These are phyloP conservation scores for Dendrolimus kikuchii DNA, from an alignment of 1,140 invertebrate species.

Conservation along the genomic window DNA sequence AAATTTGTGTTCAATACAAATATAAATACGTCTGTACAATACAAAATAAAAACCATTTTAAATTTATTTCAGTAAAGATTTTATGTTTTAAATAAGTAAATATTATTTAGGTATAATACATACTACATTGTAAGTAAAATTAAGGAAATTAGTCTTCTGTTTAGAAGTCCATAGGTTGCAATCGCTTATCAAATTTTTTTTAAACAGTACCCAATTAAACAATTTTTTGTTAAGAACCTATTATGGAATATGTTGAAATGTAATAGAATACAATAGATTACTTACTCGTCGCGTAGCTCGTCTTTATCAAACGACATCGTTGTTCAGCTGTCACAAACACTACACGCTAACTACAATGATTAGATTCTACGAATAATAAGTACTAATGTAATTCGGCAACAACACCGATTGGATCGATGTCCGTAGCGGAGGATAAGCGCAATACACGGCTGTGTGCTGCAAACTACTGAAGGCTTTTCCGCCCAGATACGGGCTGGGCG, in stretches of 20 bases:
- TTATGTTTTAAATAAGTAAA: too few relatives aligned
- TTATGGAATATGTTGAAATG: not conserved
- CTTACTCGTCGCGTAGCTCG: conserved; percentile 65
- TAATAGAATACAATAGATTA: conserved; percentile 15
- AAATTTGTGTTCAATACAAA: too few relatives aligned
- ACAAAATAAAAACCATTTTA: too few relatives aligned
- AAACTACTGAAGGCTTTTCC: conserved; percentile 31
- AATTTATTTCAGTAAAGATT: too few relatives aligned
- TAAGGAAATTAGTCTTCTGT: too few relatives aligned
- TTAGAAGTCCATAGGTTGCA: too few relatives aligned
- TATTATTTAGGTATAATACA: too few relatives aligned
- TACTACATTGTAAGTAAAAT: too few relatives aligned
- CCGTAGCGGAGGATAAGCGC: conserved; percentile 28
- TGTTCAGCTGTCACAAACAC: conserved; percentile 31
- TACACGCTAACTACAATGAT: conserved; percentile 9
- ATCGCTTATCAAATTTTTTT: too few relatives aligned
- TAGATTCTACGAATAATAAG: not conserved
- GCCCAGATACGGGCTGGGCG: conserved; percentile 34
- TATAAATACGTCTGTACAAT: too few relatives aligned
- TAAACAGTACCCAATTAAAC: too few relatives aligned
- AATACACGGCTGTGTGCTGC: conserved; percentile 35
- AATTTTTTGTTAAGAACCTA: too few relatives aligned
- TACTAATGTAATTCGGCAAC: conserved; percentile 22
- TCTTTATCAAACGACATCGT: conserved; percentile 67
- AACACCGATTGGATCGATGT: conserved; percentile 47